These are phyloP conservation scores for Achroia grisella DNA, from an alignment of 1,140 invertebrate genomes.

Conservation along the genomic window DNA sequence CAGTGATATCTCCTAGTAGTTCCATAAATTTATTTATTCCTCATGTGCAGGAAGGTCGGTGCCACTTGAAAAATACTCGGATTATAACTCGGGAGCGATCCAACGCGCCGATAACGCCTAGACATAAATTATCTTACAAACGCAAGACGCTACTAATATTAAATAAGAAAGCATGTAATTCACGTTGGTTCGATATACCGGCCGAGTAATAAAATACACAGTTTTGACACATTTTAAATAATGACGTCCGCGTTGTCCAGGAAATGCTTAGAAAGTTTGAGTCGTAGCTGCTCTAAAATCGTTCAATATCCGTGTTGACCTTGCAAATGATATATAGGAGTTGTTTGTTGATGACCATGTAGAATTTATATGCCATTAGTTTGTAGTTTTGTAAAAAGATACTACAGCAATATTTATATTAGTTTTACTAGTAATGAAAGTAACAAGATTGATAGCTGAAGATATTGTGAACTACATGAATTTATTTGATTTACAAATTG, in stretches of 20 bases:
- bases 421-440: too few species aligned
- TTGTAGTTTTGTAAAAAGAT: too few species aligned
- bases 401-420: too few species aligned
- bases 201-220: conserved; percentile 63
- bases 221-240: conserved; percentile 72
- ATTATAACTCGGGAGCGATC: conserved; percentile 70
- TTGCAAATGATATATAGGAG: conserved; percentile 22
- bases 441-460: too few species aligned
- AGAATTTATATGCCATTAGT: not conserved
- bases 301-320: conserved; percentile 19
- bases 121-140: conserved; percentile 69
- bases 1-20: conserved; percentile 37
- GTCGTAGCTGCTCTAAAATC: conserved; percentile 14
- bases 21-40: conserved; percentile 57
- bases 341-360: conserved; percentile 1
- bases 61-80: conserved; percentile 67
- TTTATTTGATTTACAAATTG: too few species aligned
- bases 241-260: conserved; percentile 60
- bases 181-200: conserved; percentile 51
- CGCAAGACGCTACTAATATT: conserved; percentile 67
- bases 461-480: too few species aligned
- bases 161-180: conserved; percentile 73
- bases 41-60: conserved; percentile 25
- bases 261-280: conserved; percentile 63
- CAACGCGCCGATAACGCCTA: conserved; percentile 54